Percentiles rank a stretch among this genome's conserved stretches.
phyloP scores from a whole-genome alignment of 2,888 invertebrate species.

The Scaptomyza cyrtandrae region DNA sequence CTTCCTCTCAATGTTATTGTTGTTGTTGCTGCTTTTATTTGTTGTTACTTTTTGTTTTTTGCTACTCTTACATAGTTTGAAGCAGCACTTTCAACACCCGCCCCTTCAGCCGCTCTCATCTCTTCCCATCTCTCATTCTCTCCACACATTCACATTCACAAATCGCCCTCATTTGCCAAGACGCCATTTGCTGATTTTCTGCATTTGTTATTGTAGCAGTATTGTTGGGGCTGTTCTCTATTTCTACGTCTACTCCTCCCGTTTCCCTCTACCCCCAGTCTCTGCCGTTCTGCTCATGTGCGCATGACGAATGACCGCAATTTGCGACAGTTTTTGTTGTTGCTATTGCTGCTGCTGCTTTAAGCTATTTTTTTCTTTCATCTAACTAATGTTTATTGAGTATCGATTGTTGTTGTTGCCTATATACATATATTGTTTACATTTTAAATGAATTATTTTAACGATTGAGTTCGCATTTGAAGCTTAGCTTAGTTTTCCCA shows the following conservation, averaged over 20 bases:
- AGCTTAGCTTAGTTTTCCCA: slow-evolving; percentile 25
- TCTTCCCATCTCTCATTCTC: slow-evolving; percentile 3
- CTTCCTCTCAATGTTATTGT: slow-evolving; percentile 20
- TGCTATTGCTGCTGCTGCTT: slow-evolving; percentile 45
- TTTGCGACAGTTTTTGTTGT: slow-evolving; percentile 78
- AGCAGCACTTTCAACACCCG: slow-evolving; percentile 13
- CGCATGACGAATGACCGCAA: slow-evolving; percentile 84
- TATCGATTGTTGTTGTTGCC: slow-evolving; percentile 68
- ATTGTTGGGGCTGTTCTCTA: slow-evolving; percentile 35
- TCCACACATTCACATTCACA: slow-evolving; percentile 25
- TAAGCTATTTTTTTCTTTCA: slow-evolving; percentile 67
- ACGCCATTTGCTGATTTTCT: slow-evolving; percentile 72
- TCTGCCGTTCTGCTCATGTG: slow-evolving; percentile 79
- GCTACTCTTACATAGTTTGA: slow-evolving; percentile 38
- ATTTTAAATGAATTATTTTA: slow-evolving; percentile 60
- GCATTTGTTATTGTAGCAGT: slow-evolving; percentile 45
- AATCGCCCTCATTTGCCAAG: slow-evolving; percentile 63
- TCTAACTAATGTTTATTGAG: slow-evolving; percentile 68
- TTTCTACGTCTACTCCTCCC: background rate
- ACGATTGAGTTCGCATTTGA: slow-evolving; percentile 43
- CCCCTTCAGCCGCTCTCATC: background rate
- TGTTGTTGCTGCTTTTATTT: slow-evolving; percentile 31
- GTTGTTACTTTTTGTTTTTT: slow-evolving; percentile 28
- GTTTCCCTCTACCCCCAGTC: slow-evolving; percentile 16
- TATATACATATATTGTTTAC: slow-evolving; percentile 32